Percentiles rank a stretch among this genome's conserved stretches.
Conservation (phyloP, 2,888 invertebrate genomes). For the Leuctra nigra region DNA sequence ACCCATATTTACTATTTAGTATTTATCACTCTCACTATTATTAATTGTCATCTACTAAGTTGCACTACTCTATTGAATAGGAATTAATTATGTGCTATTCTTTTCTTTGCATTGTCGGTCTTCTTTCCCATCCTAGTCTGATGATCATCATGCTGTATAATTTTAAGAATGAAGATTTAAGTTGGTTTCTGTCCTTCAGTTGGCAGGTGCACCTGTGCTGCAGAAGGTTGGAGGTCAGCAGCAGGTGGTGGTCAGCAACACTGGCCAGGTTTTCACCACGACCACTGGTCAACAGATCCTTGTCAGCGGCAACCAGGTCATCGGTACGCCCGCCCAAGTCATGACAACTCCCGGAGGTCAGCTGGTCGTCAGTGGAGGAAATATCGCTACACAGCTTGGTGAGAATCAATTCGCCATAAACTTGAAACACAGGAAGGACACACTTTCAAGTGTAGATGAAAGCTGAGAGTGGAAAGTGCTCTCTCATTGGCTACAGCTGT, state of each 20-base stretch:
- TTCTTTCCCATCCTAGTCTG: not conserved
- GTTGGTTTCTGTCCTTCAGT: constrained; percentile 19
- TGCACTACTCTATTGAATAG: too few relatives aligned
- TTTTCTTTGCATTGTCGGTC: not conserved
- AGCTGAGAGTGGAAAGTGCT: too few relatives aligned
- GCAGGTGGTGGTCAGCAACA: constrained; percentile 39
- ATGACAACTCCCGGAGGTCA: constrained; percentile 46
- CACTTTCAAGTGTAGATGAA: too few relatives aligned
- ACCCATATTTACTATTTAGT: too few relatives aligned
- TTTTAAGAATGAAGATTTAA: too few relatives aligned
- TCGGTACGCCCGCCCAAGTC: constrained; percentile 34
- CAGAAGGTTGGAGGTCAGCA: constrained; percentile 38
- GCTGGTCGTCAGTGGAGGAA: constrained; percentile 66
- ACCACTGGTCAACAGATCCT: constrained; percentile 29
- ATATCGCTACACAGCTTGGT: constrained; percentile 71
- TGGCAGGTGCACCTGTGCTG: constrained; percentile 36
- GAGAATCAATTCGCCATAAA: not conserved
- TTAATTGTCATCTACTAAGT: too few relatives aligned
- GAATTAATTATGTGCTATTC: not conserved
- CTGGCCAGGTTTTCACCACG: constrained; percentile 37
- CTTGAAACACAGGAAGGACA: too few relatives aligned
- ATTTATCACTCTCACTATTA: too few relatives aligned
- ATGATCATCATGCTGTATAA: not conserved
- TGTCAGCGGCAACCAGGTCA: constrained; percentile 30
- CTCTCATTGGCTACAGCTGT: too few relatives aligned